Percentiles rank a stretch among this genome's conserved stretches.
Conservation (phyloP, 2,888 invertebrate genomes). For the Deilephila elpenor region DNA sequence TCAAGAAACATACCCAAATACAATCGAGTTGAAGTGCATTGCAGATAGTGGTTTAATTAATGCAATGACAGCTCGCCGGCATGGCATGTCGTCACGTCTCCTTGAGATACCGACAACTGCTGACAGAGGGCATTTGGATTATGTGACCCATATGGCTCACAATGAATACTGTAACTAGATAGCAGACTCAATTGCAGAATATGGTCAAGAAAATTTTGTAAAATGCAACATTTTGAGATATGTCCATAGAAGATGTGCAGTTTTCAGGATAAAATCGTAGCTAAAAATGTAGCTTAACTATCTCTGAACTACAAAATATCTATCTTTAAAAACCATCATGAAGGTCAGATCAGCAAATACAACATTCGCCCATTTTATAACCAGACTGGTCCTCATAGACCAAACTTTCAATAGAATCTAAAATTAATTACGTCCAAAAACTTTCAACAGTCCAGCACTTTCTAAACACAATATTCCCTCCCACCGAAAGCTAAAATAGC, state of each 20-base stretch:
- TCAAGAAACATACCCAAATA: too few species aligned
- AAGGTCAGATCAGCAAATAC: too few species aligned
- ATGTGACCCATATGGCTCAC: not conserved
- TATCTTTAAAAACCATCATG: too few species aligned
- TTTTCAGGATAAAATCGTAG: too few species aligned
- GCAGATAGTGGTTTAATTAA: not conserved
- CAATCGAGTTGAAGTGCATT: too few species aligned
- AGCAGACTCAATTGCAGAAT: not conserved
- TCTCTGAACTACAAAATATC: too few species aligned
- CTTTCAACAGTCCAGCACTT: not conserved
- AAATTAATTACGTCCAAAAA: not conserved
- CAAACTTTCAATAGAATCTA: not conserved
- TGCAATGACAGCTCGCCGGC: not conserved
- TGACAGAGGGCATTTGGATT: not conserved
- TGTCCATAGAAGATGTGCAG: too few species aligned
- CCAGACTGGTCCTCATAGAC: not conserved
- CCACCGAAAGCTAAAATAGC: not conserved
- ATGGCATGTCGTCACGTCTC: conserved; percentile 3
- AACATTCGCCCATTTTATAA: too few species aligned
- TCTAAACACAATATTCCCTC: not conserved
- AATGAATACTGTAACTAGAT: not conserved
- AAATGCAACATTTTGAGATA: too few species aligned
- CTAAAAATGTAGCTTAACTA: too few species aligned
- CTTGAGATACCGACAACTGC: not conserved
- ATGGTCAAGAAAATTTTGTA: not conserved